A percentile compares a stretch with the other conserved stretches of the same genome.
phyloP scores from a whole-genome alignment of 2,888 invertebrate genomes.

The Frankliniella intonsa region DNA sequence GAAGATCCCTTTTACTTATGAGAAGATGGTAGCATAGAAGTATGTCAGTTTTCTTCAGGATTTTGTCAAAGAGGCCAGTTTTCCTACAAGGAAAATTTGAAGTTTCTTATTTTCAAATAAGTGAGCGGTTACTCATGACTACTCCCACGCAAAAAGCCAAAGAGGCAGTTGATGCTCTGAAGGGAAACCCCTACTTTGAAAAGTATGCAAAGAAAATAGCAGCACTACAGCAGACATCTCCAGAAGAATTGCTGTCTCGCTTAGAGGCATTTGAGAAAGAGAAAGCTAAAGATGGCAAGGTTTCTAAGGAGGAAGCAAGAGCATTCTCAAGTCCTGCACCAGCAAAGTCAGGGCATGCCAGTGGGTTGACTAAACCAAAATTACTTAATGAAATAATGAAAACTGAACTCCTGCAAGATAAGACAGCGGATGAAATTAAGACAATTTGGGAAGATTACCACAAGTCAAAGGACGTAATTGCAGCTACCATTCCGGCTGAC shows the following conservation, averaged over 20 bases:
- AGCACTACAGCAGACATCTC: constrained; percentile 65
- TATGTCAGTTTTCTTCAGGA: not conserved
- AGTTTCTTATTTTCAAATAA: not conserved
- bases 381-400: constrained; percentile 68
- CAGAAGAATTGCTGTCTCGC: constrained; percentile 66
- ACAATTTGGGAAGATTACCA: constrained; percentile 78
- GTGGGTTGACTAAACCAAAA: constrained; percentile 36
- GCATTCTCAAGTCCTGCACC: constrained; percentile 36
- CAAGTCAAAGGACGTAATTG: constrained; percentile 68
- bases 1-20: too few relatives aligned
- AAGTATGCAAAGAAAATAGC: constrained; percentile 77
- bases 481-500: constrained; percentile 62
- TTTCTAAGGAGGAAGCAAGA: constrained; percentile 43
- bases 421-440: constrained; percentile 65
- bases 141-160: constrained; percentile 42
- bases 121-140: constrained; percentile 32
- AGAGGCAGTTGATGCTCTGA: constrained; percentile 51
- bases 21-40: not conserved
- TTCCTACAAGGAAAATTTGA: not conserved
- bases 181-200: constrained; percentile 70
- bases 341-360: constrained; percentile 30
- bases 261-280: constrained; percentile 52
- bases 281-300: constrained; percentile 34
- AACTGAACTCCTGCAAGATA: constrained; percentile 66
- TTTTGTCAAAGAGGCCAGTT: not conserved